These are phyloP conservation scores for Plumapathes pennacea DNA, from an alignment of 92 coral and sea anemone genomes.

Conservation along the genomic window DNA sequence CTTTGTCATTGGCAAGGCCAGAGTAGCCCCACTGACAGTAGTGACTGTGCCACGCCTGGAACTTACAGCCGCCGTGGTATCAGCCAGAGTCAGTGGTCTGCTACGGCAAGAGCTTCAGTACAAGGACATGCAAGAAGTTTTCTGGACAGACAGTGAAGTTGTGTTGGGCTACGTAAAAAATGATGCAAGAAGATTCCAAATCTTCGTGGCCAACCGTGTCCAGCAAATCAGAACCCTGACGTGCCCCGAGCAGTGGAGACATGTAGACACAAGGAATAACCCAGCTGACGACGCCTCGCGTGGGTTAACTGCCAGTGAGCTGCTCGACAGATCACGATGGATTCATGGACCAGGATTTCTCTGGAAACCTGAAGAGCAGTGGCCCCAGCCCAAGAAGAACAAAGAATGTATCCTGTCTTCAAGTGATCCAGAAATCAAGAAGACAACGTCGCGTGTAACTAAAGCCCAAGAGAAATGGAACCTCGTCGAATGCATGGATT, in stretches of 20 bases:
- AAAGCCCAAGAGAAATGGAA: slow-evolving; percentile 1
- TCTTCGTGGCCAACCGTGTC: slow-evolving; percentile 32
- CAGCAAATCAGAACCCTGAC: slow-evolving; percentile 20
- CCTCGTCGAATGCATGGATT: background rate
- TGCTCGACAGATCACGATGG: slow-evolving; percentile 18
- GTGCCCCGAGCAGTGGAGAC: slow-evolving; percentile 15
- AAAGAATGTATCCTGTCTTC: background rate
- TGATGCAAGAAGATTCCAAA: slow-evolving; percentile 22
- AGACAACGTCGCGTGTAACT: background rate
- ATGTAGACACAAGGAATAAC: slow-evolving; percentile 5
- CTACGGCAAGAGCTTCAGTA: slow-evolving; percentile 24
- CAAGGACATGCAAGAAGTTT: slow-evolving; percentile 2
- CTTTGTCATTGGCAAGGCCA: slow-evolving; percentile 15
- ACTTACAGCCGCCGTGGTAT: slow-evolving; percentile 27
- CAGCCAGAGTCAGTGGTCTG: slow-evolving; percentile 19
- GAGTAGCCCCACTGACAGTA: slow-evolving; percentile 18
- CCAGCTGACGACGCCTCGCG: slow-evolving; percentile 21
- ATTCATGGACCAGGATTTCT: slow-evolving; percentile 10
- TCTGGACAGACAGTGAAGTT: slow-evolving; percentile 30
- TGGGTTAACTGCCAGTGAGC: slow-evolving; percentile 20
- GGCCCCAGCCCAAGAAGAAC: slow-evolving; percentile 3
- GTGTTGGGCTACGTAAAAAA: slow-evolving; percentile 21
- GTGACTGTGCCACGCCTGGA: slow-evolving; percentile 24
- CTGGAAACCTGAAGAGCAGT: slow-evolving; percentile 10
- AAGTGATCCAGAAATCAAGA: slow-evolving; percentile 30